These are phyloP conservation scores for Sarcophaga variegata DNA, from an alignment of 2,888 invertebrate genomes.

Conservation along the genomic window DNA sequence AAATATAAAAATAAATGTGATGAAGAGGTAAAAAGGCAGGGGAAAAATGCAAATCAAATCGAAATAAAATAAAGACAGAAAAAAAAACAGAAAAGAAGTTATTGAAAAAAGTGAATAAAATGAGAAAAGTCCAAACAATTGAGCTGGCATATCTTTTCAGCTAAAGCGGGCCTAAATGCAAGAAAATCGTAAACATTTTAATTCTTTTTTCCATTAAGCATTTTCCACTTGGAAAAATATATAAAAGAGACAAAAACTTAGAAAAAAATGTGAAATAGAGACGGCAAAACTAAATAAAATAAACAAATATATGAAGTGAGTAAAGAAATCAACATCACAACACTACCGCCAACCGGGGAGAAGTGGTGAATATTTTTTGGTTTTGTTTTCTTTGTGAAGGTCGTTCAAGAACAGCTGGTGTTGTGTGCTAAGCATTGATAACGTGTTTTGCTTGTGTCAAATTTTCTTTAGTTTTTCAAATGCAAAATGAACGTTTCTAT, in stretches of 20 bases:
- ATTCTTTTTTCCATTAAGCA: no score
- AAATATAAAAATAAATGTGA: slow-evolving; percentile 14
- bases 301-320: background rate
- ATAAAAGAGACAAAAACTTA: background rate
- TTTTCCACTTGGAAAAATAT: no score
- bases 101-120: slow-evolving; percentile 20
- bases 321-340: background rate
- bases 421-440: background rate
- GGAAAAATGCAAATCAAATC: background rate
- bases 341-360: background rate
- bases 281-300: background rate
- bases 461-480: background rate
- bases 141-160: slow-evolving; percentile 4
- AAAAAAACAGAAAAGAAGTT: background rate
- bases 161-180: background rate
- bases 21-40: background rate
- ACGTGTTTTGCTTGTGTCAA: background rate
- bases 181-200: no score
- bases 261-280: background rate
- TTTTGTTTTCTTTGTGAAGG: slow-evolving; percentile 11
- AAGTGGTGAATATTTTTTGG: background rate
- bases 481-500: background rate
- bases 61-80: slow-evolving; percentile 26
- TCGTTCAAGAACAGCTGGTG: slow-evolving; percentile 26
- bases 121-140: background rate